phyloP scores from a whole-genome alignment of 2,888 invertebrate genomes.

The Catocala sponsa region DNA sequence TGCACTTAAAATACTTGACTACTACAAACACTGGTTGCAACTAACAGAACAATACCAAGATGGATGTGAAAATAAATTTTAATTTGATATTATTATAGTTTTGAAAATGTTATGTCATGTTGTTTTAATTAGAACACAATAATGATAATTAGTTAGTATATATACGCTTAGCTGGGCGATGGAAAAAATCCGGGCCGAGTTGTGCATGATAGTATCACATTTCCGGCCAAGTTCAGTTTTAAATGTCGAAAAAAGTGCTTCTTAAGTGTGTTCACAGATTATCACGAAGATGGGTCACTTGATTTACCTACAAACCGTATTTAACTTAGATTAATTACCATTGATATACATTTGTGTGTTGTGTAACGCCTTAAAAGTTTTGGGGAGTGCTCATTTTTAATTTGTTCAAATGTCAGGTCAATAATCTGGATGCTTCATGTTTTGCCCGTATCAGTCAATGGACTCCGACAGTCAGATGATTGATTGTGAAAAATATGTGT shows the following conservation, averaged over 20 bases:
- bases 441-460: constrained; percentile 11
- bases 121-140: constrained; percentile 58
- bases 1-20: constrained; percentile 8
- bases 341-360: background rate
- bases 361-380: too few relatives aligned
- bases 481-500: background rate
- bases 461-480: background rate
- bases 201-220: constrained; percentile 81
- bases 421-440: too few relatives aligned
- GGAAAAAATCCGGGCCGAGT: constrained; percentile 69
- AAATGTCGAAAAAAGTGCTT: constrained; percentile 74
- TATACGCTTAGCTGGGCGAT: constrained; percentile 42
- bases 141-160: constrained; percentile 50
- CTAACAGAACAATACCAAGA: constrained; percentile 30
- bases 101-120: constrained; percentile 59
- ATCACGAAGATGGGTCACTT: constrained; percentile 52
- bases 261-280: constrained; percentile 69
- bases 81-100: constrained; percentile 37
- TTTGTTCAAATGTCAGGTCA: too few relatives aligned
- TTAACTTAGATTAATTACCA: background rate
- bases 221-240: constrained; percentile 78
- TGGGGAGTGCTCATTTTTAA: too few relatives aligned
- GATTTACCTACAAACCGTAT: constrained; percentile 34
- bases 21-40: constrained; percentile 11
- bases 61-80: constrained; percentile 36